These are phyloP conservation scores for Amphipyra berbera DNA, from an alignment of 2,888 invertebrate genomes.

Conservation along the genomic window DNA sequence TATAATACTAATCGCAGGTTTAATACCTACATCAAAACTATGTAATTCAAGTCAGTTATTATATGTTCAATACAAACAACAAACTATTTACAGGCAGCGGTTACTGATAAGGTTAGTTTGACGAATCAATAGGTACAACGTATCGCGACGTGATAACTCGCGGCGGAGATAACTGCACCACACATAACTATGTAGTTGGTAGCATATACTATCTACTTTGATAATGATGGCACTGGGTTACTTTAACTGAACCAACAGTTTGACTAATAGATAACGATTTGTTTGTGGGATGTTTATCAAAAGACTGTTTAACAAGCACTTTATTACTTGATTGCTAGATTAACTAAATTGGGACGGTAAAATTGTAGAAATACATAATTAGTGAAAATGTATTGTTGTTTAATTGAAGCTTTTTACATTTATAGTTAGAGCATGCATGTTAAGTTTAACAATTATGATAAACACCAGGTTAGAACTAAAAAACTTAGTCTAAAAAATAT, in stretches of 20 bases:
- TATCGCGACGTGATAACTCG: constrained; percentile 29
- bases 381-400: too few species aligned
- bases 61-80: background rate
- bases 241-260: constrained; percentile 21
- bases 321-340: background rate
- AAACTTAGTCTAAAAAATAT: constrained; percentile 19
- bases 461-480: background rate
- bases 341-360: too few species aligned
- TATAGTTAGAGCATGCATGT: background rate
- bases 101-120: constrained; percentile 24
- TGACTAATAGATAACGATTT: constrained; percentile 24
- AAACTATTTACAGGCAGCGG: constrained; percentile 3
- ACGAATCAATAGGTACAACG: constrained; percentile 32
- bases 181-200: background rate
- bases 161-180: constrained; percentile 14
- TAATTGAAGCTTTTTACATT: too few species aligned
- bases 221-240: constrained; percentile 34
- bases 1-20: background rate
- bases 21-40: background rate
- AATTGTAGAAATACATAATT: too few species aligned
- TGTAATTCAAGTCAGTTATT: background rate
- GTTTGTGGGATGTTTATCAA: constrained; percentile 17
- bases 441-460: background rate
- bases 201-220: constrained; percentile 10
- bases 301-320: constrained; percentile 7